A percentile compares a stretch with the other conserved stretches of the same genome.
Conservation (phyloP, 2,113 vertebrate genomes). For the Carettochelys insculpta region DNA sequence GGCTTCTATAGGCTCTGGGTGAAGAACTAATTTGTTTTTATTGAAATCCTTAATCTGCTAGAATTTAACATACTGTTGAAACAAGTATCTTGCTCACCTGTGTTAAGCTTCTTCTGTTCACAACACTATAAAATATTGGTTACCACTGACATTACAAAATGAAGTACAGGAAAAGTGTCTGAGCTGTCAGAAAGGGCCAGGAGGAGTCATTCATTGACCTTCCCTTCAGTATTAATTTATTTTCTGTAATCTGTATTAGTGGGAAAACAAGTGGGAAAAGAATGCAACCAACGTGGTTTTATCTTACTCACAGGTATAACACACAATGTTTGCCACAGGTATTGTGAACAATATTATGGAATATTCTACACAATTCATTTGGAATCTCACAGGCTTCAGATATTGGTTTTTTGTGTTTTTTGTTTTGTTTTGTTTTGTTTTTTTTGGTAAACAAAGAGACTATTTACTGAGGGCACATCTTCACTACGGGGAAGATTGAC, state of each 20-base stretch:
- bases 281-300: too few species aligned
- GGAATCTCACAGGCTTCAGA: neutral
- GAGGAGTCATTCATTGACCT: neutral
- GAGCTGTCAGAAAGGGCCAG: neutral
- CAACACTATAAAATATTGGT: neutral
- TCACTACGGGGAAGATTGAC: too few species aligned
- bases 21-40: neutral
- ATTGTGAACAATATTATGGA: neutral
- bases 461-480: too few species aligned
- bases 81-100: fast-evolving
- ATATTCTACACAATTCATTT: too few species aligned
- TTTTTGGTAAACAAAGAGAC: too few species aligned
- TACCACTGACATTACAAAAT: neutral
- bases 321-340: neutral
- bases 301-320: too few species aligned
- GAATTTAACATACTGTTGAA: neutral
- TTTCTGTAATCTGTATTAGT: neutral
- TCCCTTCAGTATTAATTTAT: neutral
- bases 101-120: neutral
- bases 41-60: neutral
- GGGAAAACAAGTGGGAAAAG: neutral
- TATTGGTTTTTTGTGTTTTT: too few species aligned
- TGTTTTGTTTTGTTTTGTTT: too few species aligned
- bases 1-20: neutral
- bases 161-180: neutral